Evolutionary conservation across 2,113 vertebrate species (phyloP).

Genomic region (Arizona elegans): DNA sequence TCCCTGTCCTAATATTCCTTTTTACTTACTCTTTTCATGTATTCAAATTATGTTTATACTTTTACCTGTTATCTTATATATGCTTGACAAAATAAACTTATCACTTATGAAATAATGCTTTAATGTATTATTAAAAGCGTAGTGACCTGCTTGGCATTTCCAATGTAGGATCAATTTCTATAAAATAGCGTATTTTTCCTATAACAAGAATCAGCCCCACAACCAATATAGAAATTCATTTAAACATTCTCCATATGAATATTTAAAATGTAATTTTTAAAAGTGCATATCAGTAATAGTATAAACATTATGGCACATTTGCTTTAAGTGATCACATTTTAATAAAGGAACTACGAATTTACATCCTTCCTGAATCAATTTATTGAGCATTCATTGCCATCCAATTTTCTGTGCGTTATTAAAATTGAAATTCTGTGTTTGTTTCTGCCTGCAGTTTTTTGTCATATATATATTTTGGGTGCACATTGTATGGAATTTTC

Average conservation of each 20-base stretch:
- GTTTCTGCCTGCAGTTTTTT: background rate
- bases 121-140: constrained; percentile 29
- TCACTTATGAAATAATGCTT: fast-evolving
- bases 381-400: background rate
- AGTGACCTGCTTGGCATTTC: background rate
- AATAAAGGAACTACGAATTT: background rate
- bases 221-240: background rate
- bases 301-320: background rate
- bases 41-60: too few species aligned
- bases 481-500: background rate
- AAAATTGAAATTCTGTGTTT: background rate
- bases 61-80: too few species aligned
- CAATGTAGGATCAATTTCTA: background rate
- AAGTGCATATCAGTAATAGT: background rate
- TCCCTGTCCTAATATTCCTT: too few species aligned
- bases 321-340: background rate
- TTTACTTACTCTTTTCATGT: too few species aligned
- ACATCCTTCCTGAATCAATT: background rate
- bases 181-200: constrained; percentile 2
- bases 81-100: too few species aligned
- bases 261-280: background rate
- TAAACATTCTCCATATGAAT: background rate
- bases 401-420: background rate
- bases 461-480: background rate
- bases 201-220: background rate